phyloP scores from a whole-genome alignment of 1,140 invertebrate species.

The Caenorhabditis latens region DNA sequence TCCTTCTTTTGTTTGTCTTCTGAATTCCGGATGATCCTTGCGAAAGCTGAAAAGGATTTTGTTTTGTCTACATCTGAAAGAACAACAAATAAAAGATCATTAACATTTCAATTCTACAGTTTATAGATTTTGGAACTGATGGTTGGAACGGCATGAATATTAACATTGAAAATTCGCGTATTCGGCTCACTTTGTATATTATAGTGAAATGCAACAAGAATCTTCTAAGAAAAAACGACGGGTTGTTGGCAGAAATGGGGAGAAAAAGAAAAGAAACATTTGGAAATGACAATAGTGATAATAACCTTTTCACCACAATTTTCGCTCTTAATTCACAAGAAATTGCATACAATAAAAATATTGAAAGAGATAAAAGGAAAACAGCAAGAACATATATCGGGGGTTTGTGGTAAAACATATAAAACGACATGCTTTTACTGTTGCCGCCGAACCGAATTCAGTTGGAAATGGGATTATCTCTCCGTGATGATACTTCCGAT shows the following conservation, averaged over 20 bases:
- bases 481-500: constrained; percentile 28
- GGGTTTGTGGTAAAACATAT: constrained; percentile 40
- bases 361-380: neutral
- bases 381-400: neutral
- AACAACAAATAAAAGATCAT: neutral
- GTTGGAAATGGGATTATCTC: neutral
- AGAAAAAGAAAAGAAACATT: neutral
- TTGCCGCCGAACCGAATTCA: neutral
- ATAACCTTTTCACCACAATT: constrained; percentile 37
- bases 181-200: constrained; percentile 46
- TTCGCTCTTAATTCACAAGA: constrained; percentile 45
- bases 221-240: neutral
- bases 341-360: constrained; percentile 15
- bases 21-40: neutral
- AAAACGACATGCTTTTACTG: constrained; percentile 29
- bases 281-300: constrained; percentile 30
- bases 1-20: neutral
- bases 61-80: neutral
- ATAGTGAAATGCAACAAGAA: constrained; percentile 54
- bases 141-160: constrained; percentile 24
- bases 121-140: constrained; percentile 24
- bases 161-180: constrained; percentile 44
- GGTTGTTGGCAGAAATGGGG: neutral
- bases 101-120: constrained; percentile 33
- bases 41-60: neutral